Evolutionary conservation across 30 jellyfish, hydroid and myxozoan species (phyloP).

Genomic region (Morbakka virulenta): DNA sequence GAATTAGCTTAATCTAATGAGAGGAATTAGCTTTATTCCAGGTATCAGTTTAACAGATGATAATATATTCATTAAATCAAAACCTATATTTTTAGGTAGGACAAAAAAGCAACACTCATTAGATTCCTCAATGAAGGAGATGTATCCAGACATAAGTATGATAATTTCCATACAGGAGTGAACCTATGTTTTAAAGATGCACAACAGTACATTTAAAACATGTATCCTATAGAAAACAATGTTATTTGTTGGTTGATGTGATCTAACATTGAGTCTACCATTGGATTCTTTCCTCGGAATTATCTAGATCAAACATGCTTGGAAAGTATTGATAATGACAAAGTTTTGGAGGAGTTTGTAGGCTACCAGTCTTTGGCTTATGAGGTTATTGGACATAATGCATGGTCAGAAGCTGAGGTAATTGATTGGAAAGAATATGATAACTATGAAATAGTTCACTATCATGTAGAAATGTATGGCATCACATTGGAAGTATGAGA

Average conservation of each 20-base stretch:
- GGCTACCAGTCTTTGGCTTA: slow-evolving; percentile 46
- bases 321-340: slow-evolving; percentile 16
- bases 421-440: slow-evolving; percentile 40
- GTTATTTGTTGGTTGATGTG: slow-evolving; percentile 50
- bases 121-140: slow-evolving; percentile 33
- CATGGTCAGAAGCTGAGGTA: slow-evolving; percentile 16
- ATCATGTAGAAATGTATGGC: no score
- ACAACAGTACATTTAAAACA: slow-evolving; percentile 6
- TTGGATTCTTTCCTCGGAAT: slow-evolving; percentile 35
- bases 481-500: no score
- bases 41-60: background rate
- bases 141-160: slow-evolving; percentile 22
- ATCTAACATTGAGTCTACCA: slow-evolving; percentile 1
- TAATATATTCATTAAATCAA: background rate
- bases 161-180: slow-evolving; percentile 16
- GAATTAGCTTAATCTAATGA: no score
- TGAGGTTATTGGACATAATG: slow-evolving; percentile 14
- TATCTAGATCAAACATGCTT: background rate
- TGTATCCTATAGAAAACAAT: slow-evolving; percentile 7
- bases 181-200: slow-evolving; percentile 4
- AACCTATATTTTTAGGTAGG: slow-evolving; percentile 24
- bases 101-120: background rate
- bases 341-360: slow-evolving; percentile 41
- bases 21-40: no score
- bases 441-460: no score